A percentile compares a stretch with the other conserved stretches of the same genome.
Evolutionary conservation across 2,888 invertebrate species (phyloP).

Genomic region (Saturnia pavonia): DNA sequence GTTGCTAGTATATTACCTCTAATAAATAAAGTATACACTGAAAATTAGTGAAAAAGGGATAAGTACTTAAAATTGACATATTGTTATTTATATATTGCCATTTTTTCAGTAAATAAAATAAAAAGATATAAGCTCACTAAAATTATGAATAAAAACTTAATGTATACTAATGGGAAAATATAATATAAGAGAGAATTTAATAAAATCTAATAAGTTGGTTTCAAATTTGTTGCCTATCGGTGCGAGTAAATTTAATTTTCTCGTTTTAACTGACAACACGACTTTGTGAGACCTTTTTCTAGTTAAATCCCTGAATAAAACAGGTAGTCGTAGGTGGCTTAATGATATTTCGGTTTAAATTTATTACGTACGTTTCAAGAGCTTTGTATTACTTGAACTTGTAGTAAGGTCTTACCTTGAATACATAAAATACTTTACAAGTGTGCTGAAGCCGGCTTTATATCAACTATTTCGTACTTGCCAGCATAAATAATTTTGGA

Average conservation of each 20-base stretch:
- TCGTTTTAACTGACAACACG: slow-evolving; percentile 19
- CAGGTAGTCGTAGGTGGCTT: background rate
- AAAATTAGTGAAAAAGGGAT: background rate
- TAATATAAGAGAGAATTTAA: slow-evolving; percentile 23
- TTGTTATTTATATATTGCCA: background rate
- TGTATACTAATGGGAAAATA: slow-evolving; percentile 14
- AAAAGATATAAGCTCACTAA: background rate
- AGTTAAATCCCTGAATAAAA: background rate
- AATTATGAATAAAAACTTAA: background rate
- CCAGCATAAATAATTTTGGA: too few species aligned
- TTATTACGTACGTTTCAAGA: background rate
- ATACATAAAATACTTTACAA: background rate
- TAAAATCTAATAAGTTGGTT: slow-evolving; percentile 26
- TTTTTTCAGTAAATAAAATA: background rate
- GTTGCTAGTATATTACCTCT: too few species aligned
- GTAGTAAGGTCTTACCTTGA: background rate
- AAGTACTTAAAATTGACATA: background rate
- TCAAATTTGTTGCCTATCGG: slow-evolving; percentile 25
- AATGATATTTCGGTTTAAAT: background rate
- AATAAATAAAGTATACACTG: background rate
- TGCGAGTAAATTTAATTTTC: slow-evolving; percentile 26
- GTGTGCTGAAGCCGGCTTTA: too few species aligned
- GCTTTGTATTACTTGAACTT: background rate
- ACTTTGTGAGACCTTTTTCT: background rate
- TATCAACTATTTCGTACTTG: too few species aligned